Evolutionary conservation across 1,140 invertebrate species (phyloP).

Genomic region (Matsumurasca onukii): DNA sequence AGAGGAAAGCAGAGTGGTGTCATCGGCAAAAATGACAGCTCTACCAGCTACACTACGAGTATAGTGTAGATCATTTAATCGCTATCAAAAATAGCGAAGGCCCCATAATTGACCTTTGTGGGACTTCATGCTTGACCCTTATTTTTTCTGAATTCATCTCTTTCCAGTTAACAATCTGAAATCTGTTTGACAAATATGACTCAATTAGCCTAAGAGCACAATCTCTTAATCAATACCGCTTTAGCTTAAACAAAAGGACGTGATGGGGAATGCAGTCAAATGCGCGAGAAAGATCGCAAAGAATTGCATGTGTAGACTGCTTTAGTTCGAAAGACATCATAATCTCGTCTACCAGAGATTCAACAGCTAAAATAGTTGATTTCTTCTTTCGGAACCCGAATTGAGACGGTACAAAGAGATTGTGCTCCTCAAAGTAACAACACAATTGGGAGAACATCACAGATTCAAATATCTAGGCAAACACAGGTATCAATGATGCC

Average conservation of each 20-base stretch:
- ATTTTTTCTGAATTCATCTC: neutral
- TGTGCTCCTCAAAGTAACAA: neutral
- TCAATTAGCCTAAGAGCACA: neutral
- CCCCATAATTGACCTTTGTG: neutral
- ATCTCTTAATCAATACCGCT: neutral
- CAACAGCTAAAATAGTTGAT: neutral
- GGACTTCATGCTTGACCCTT: neutral
- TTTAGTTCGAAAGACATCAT: neutral
- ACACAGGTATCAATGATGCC: constrained; percentile 14
- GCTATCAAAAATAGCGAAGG: neutral
- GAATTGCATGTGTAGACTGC: neutral
- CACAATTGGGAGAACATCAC: neutral
- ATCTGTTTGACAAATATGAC: neutral
- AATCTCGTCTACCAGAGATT: neutral
- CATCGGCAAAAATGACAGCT: neutral
- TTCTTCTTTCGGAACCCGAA: constrained; percentile 7
- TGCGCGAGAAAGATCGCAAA: constrained; percentile 17
- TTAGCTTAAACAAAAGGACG: neutral
- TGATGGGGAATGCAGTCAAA: neutral
- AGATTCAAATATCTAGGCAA: constrained; percentile 3
- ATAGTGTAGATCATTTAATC: neutral
- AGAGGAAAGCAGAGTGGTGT: neutral
- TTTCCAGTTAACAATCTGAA: constrained; percentile 2
- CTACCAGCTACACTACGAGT: neutral
- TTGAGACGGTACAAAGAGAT: neutral